Evolutionary conservation across 2,888 invertebrate genomes (phyloP).

Genomic region (Stenchaetothrips biformis): DNA sequence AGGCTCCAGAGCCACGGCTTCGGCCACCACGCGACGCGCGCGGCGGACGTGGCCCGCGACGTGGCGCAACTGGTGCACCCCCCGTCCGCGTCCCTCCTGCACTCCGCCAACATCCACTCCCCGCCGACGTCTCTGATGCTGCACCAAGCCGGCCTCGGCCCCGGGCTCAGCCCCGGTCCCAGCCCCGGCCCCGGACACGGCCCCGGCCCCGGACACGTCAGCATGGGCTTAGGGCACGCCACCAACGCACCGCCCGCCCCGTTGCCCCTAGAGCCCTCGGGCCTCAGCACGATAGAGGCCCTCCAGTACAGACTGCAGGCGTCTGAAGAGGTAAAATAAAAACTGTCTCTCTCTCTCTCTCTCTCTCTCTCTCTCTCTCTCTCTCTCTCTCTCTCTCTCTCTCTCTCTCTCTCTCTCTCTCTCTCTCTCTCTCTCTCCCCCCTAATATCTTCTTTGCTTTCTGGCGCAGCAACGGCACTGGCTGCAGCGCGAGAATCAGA

Average conservation of each 20-base stretch:
- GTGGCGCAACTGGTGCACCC: slow-evolving; percentile 9
- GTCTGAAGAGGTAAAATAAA: slow-evolving; percentile 32
- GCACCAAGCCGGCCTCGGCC: slow-evolving; percentile 29
- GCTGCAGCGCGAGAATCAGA: slow-evolving; percentile 32
- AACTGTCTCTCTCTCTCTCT: too few relatives aligned
- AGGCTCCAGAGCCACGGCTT: neutral
- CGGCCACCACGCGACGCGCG: neutral
- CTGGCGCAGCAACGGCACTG: slow-evolving; percentile 29
- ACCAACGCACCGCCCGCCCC: neutral
- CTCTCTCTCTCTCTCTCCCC: too few relatives aligned
- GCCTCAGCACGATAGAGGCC: slow-evolving; percentile 28
- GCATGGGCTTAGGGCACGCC: neutral
- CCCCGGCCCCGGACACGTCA: neutral
- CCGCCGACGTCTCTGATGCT: slow-evolving; percentile 29
- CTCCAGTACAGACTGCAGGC: slow-evolving; percentile 31
- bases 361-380: too few relatives aligned
- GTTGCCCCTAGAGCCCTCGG: neutral
- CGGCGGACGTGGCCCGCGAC: neutral
- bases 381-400: too few relatives aligned
- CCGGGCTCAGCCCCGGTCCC: neutral
- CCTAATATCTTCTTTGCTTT: too few relatives aligned
- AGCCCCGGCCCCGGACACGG: neutral
- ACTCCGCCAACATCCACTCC: slow-evolving; percentile 28
- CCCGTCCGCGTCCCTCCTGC: slow-evolving; percentile 26
- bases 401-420: too few relatives aligned